A percentile compares a stretch with the other conserved stretches of the same genome.
These are phyloP conservation scores for Microctonus brassicae DNA, from an alignment of 2,888 invertebrate genomes.

Conservation along the genomic window DNA sequence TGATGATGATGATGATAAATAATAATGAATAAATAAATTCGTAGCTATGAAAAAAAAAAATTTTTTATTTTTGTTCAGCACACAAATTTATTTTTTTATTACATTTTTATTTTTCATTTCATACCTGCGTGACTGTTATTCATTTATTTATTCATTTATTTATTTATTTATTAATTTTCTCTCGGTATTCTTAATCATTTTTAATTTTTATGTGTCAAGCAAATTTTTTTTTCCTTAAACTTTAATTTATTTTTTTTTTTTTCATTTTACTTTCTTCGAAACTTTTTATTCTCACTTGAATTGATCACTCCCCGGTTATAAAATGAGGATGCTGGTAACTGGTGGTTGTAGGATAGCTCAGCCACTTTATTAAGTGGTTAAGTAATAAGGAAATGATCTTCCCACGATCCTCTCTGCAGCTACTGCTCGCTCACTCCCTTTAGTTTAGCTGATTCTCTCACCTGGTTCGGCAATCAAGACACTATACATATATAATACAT, in stretches of 20 bases:
- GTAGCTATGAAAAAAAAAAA: neutral
- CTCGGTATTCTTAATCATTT: too few species aligned
- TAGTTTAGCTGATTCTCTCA: too few species aligned
- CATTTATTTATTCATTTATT: too few species aligned
- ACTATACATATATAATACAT: neutral
- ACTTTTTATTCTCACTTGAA: neutral
- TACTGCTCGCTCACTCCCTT: slow-evolving; percentile 28
- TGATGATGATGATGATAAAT: neutral
- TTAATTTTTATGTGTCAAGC: too few species aligned
- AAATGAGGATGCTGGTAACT: slow-evolving; percentile 18
- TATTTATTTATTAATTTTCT: too few species aligned
- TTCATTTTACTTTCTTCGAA: neutral
- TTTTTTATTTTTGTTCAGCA: too few species aligned
- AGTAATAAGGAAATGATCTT: slow-evolving; percentile 50
- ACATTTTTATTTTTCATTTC: too few species aligned
- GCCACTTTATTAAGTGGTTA: slow-evolving; percentile 46
- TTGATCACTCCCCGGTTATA: slow-evolving; percentile 13
- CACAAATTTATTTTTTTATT: too few species aligned
- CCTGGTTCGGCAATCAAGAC: slow-evolving; percentile 6
- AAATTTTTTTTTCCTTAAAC: neutral
- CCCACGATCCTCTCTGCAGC: slow-evolving; percentile 45
- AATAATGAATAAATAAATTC: neutral
- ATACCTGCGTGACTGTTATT: too few species aligned
- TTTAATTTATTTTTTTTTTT: neutral
- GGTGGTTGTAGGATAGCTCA: slow-evolving; percentile 7